Evolutionary conservation across 1,140 invertebrate species (phyloP), one percentile per base, ranked within the genome.

Genomic region (Aphelinus certus): DNA sequence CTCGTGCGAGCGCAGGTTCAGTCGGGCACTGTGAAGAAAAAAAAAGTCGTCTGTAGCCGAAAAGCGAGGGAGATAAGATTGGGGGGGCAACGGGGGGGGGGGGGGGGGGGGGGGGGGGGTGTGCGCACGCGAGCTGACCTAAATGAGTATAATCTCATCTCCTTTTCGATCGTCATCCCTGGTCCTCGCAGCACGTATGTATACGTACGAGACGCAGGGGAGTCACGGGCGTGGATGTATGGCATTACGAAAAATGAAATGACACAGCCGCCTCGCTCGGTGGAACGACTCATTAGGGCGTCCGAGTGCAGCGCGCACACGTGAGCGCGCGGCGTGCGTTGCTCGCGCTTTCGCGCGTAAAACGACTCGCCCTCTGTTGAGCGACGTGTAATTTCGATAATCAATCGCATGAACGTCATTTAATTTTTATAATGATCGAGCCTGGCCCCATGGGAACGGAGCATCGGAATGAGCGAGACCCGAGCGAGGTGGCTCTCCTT

Each of bases 391-490:
- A 88, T 88, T 88, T 86, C 81, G 85, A 88, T 87, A 86, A 87
- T 88, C 86, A 88, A 88, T 87, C 86, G 86, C 76, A 87, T 87
- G 87, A 87, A 85, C 86, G 84, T 86, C 86, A 85, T 88, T 88
- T 88, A 87, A 88, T 87, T 87, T 88, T 84, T 86, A 86, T 85
- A 86, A 88, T 85, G 82, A 88, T 80, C 78, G 73, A 48, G 6
- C 26, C 26, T 26, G 26, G 26, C 26, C 26, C 26, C 26, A 26
- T 26, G 26, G 26, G 26, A 26, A 26, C 26, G 26, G 26, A 26
- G 26, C 26, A 26, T 26, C 26, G 26, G 26, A 26, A 26, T 26
- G 26, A 26, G 26, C 26, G 26, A 26, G 26, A 26, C 26, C 26
- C 26, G 26, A 26, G 26, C 26, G 26, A 26, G 26, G 26, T 26